phyloP scores from a whole-genome alignment of 2,113 vertebrate species.

The Puffinus mauretanicus region DNA sequence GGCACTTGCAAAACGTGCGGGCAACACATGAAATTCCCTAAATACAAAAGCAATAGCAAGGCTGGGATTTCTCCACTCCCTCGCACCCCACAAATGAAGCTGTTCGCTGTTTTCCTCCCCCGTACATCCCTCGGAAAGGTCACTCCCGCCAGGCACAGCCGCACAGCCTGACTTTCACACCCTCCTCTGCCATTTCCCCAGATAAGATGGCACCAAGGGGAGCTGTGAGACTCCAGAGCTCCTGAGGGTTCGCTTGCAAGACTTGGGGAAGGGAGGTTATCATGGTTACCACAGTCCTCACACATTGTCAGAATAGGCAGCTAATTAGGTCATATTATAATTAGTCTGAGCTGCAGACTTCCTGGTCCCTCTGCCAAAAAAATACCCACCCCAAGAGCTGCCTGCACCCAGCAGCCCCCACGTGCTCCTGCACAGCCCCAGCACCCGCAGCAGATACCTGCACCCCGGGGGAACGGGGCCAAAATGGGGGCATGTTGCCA shows the following conservation, averaged over 20 bases:
- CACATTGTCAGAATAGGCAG: background rate
- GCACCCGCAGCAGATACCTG: background rate
- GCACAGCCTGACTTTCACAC: background rate
- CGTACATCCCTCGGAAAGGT: background rate
- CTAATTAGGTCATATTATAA: conserved; percentile 58
- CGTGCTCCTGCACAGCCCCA: background rate
- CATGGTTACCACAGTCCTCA: background rate
- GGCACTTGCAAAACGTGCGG: background rate
- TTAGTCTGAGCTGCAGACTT: conserved; percentile 25
- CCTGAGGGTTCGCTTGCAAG: background rate
- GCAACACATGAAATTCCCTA: background rate
- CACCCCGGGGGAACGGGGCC: rapidly evolving
- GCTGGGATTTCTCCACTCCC: conserved; percentile 20
- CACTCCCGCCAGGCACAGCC: background rate
- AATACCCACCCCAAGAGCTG: background rate
- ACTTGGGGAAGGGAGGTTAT: background rate
- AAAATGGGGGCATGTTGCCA: background rate
- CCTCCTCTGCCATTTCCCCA: background rate
- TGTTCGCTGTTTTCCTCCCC: background rate
- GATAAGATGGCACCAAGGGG: background rate
- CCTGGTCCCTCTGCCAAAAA: background rate
- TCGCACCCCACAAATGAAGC: background rate
- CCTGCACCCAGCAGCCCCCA: background rate
- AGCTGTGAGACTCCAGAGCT: background rate
- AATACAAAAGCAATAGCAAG: background rate